Percentiles rank a stretch among this genome's conserved stretches.
Conservation (phyloP, 2,113 vertebrate species). For the Tragulus kanchil region DNA sequence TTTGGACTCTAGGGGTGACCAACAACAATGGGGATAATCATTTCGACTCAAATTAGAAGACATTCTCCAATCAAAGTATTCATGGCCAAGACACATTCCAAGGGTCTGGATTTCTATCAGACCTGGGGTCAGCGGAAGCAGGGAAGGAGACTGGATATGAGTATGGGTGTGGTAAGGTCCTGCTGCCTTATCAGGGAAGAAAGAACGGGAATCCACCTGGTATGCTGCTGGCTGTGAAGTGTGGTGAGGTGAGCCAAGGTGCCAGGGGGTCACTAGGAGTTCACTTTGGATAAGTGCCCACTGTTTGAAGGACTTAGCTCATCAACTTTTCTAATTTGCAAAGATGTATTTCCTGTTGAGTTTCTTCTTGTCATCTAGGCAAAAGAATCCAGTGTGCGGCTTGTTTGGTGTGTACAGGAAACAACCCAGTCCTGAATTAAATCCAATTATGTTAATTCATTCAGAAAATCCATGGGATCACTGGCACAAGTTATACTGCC, state of each 20-base stretch:
- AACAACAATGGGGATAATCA: background rate
- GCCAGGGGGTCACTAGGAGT: constrained; percentile 85
- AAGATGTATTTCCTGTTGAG: constrained; percentile 79
- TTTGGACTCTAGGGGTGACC: background rate
- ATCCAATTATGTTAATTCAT: constrained; percentile 77
- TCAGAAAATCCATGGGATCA: constrained; percentile 73
- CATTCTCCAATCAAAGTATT: background rate
- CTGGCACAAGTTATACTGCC: constrained; percentile 44
- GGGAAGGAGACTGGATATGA: constrained; percentile 80
- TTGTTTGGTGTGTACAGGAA: constrained; percentile 66
- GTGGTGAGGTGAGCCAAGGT: constrained; percentile 88
- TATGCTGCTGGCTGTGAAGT: constrained; percentile 87
- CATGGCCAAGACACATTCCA: background rate
- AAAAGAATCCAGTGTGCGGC: constrained; percentile 50
- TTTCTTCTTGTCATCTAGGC: constrained; percentile 64
- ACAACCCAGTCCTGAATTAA: constrained; percentile 72
- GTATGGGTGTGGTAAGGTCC: constrained; percentile 83
- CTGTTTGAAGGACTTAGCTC: constrained; percentile 73
- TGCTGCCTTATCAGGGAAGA: constrained; percentile 82
- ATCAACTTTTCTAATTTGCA: constrained; percentile 79
- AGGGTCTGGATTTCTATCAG: constrained; percentile 63
- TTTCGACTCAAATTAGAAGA: constrained; percentile 24
- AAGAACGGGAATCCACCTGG: constrained; percentile 89
- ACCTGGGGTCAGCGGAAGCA: constrained; percentile 71
- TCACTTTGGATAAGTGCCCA: constrained; percentile 72